Evolutionary conservation across 2,113 vertebrate species (phyloP).

Genomic region (Delphinapterus leucas): DNA sequence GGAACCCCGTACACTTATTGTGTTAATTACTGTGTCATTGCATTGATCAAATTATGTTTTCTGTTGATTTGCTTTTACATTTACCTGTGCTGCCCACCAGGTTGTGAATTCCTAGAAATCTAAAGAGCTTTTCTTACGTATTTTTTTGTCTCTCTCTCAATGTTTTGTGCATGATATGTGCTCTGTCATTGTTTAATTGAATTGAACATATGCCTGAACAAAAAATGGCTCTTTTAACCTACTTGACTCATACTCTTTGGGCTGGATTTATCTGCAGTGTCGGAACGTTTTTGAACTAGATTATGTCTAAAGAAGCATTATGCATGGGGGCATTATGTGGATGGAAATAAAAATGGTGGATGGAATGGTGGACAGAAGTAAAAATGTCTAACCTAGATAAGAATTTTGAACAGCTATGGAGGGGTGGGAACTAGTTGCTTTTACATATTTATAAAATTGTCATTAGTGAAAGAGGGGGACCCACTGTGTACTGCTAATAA

Average conservation of each 20-base stretch:
- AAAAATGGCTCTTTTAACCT: not conserved
- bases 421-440: not conserved
- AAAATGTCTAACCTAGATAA: conserved; percentile 9
- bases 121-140: not conserved
- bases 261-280: not conserved
- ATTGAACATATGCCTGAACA: not conserved
- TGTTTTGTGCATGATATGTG: not conserved
- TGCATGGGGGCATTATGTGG: not conserved
- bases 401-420: not conserved
- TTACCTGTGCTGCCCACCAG: not conserved
- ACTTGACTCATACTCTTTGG: not conserved
- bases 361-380: not conserved
- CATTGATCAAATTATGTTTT: not conserved
- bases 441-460: not conserved
- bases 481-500: not conserved
- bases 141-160: not conserved
- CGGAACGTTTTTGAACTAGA: not conserved
- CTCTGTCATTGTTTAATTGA: not conserved
- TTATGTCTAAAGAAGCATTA: not conserved
- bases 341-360: not conserved
- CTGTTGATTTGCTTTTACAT: not conserved
- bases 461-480: not conserved
- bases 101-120: conserved; percentile 4
- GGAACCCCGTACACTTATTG: not conserved
- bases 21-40: not conserved